Evolutionary conservation across 2,113 vertebrate genomes (phyloP).

Genomic region (Sialia sialis): DNA sequence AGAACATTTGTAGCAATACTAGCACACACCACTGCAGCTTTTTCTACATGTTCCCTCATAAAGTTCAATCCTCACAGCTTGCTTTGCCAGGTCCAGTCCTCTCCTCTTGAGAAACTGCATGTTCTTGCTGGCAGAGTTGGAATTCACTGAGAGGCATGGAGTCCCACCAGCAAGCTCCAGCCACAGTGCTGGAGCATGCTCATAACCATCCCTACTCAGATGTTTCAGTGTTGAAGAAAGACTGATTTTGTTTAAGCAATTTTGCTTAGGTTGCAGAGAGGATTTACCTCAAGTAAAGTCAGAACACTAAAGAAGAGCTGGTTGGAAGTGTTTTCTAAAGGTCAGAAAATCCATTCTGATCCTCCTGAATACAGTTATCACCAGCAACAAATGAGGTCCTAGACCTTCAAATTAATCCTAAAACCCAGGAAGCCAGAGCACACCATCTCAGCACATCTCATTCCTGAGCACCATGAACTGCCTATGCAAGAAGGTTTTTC

Average conservation of each 20-base stretch:
- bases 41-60: not conserved
- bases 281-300: not conserved
- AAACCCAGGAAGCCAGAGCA: not conserved
- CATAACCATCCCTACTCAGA: not conserved
- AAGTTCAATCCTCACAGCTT: not conserved
- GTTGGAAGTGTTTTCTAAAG: not conserved
- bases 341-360: not conserved
- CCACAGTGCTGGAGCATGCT: not conserved
- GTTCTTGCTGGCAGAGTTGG: not conserved
- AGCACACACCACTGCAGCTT: not conserved
- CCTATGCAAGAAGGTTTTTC: accelerated
- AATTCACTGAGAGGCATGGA: not conserved
- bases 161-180: not conserved
- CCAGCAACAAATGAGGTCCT: not conserved
- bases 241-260: not conserved
- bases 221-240: not conserved
- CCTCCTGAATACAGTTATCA: not conserved
- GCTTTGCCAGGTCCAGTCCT: not conserved
- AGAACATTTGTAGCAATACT: not conserved
- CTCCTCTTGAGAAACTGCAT: not conserved
- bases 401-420: not conserved
- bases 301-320: not conserved
- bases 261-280: not conserved
- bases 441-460: not conserved
- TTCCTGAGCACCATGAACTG: not conserved